Conservation (phyloP, 2,113 vertebrate species). For the Charina bottae region DNA sequence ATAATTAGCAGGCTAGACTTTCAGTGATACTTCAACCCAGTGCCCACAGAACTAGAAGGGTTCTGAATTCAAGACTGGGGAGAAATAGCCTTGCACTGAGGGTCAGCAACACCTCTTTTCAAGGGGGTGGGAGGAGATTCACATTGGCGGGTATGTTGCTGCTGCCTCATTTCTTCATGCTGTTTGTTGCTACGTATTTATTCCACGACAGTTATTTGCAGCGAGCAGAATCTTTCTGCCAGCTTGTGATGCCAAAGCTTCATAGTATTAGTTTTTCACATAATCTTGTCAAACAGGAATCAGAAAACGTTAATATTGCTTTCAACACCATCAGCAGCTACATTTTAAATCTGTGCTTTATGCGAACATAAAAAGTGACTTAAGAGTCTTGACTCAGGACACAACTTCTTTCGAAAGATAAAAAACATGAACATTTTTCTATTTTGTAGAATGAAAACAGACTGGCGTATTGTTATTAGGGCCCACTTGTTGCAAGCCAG, state of each 20-base stretch:
- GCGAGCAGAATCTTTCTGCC: neutral
- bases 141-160: neutral
- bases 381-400: constrained; percentile 43
- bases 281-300: constrained; percentile 48
- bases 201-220: neutral
- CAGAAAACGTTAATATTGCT: constrained; percentile 70
- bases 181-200: neutral
- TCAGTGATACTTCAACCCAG: neutral
- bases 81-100: neutral
- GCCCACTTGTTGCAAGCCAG: constrained; percentile 61
- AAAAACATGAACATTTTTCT: constrained; percentile 53
- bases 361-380: constrained; percentile 32
- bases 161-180: neutral
- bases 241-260: neutral
- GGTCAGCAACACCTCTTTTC: neutral
- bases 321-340: constrained; percentile 53
- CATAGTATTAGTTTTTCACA: constrained; percentile 39
- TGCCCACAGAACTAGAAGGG: neutral
- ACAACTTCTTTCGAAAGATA: constrained; percentile 50
- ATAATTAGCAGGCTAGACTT: neutral
- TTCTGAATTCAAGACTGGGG: constrained; percentile 8
- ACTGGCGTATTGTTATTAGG: constrained; percentile 50
- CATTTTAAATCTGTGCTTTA: constrained; percentile 49
- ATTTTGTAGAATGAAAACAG: constrained; percentile 55
- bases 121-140: neutral